These are phyloP conservation scores for Simalia tracyae DNA, from an alignment of 2,797 vertebrate species.

Conservation along the genomic window DNA sequence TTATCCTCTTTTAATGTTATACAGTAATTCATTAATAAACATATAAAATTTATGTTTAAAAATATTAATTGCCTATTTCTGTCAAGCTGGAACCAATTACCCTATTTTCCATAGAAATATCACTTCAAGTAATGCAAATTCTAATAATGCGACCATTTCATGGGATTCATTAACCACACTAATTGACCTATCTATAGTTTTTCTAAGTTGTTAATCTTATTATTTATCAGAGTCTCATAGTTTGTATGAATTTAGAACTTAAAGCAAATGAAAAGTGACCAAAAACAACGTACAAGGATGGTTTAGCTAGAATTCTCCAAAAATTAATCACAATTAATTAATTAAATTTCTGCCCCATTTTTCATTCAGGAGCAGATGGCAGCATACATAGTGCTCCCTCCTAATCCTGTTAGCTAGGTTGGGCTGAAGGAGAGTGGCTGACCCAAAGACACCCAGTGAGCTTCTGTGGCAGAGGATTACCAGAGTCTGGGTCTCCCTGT, in stretches of 20 bases:
- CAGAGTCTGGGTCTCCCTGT: background rate
- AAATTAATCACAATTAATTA: background rate
- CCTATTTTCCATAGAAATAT: background rate
- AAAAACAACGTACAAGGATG: background rate
- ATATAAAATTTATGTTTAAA: background rate
- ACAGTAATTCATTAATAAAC: background rate
- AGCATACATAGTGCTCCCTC: background rate
- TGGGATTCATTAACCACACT: background rate
- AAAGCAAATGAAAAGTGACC: background rate
- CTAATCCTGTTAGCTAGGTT: background rate
- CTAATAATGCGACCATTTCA: background rate
- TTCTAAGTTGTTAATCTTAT: background rate
- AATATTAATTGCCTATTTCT: background rate
- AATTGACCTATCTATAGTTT: background rate
- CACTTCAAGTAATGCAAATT: background rate
- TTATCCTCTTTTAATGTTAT: background rate
- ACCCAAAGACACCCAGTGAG: background rate
- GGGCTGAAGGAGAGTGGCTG: background rate
- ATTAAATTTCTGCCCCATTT: background rate
- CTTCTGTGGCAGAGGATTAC: background rate
- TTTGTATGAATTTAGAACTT: background rate
- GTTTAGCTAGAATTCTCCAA: background rate
- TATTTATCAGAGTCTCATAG: background rate
- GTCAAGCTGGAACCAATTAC: background rate
- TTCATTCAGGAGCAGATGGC: background rate